Evolutionary conservation across 2,113 vertebrate genomes (phyloP), one percentile per base, ranked within the genome.

Genomic region (Gasterosteus nipponicus): DNA sequence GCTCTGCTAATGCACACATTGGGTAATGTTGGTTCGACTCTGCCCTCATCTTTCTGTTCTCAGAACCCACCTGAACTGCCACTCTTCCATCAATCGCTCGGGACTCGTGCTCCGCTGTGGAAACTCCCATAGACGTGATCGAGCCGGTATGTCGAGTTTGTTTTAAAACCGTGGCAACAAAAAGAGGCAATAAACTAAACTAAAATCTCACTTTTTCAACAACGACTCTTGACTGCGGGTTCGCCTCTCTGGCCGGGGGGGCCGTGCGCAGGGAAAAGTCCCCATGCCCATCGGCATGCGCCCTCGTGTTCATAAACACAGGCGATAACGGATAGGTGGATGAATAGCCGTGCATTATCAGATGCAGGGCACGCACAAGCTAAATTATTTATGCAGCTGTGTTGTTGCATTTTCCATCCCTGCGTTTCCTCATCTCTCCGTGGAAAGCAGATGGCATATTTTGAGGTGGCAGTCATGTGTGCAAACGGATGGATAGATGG

Each of bases 91-190:
- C 92, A 72, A 95, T 97, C 19, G 74, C 89, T 63, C 94, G 90
- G 71, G 95, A 95, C 80, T 89, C 96, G 4, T 95, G 96, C 73
- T 93, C 95, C 16, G 93, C 80, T 14, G 87, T 90, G 1, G 95
- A 96, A 67, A 83, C 92, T 2, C 92, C 94, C 0, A 78, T 89
- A 6, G 35, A 38, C 6, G 35, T 38, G 35, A 38, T 5, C 35
- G 35, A 38, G 35, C 3, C 35, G 35, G 35, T 6, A 38, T 38
- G 3, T 38, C 35, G 1, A 38, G 4, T 38, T 38, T 38, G 35
- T 38, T 38, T 7, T 1, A 5, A 38, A 38, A 38, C 35, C 1
- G 35, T 7, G 35, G 35, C 35, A 38, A 38, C 35, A 6, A 38
- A 38, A 38, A 38, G 35, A 38, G 35, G 4, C 35, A 38, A 6